Evolutionary conservation across 2,888 invertebrate genomes (phyloP), one percentile per base, ranked within the genome.

Genomic region (Lepidonotus clava): DNA sequence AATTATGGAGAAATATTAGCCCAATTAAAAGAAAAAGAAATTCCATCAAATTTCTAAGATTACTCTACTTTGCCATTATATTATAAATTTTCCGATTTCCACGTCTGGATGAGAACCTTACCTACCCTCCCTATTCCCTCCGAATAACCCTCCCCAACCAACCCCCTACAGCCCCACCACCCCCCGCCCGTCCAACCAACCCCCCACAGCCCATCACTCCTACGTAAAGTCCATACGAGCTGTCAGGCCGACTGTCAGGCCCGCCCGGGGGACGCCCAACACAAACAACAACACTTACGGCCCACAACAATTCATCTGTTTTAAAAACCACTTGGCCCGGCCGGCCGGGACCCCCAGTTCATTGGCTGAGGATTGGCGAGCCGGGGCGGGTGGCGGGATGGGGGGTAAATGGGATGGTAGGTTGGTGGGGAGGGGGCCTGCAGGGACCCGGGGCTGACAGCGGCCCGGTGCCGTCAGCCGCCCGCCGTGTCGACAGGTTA

Each of bases 251-350:
- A 6, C 80, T 80, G 80, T 46, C 80, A 24, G 41, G 32, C 24
- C 8, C 80, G 80, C 80, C 80, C 46, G 32, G 8, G 80, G 80
- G 80, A 80, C 46, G n/a, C 41, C 24, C 80, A 80, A 46, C 41
- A 51, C 80, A 80, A 80, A 80, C 80, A 80, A 80, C 80, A 80
- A 80, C 80, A 80, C 80, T 80, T 80, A 80, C 80, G 46, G 80
- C 46, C 46, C 80, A 80, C 80, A 80, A 80, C 80, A 80, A 80
- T 80, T 80, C 80, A 80, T 80, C 80, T 80, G 80, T 80, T 80
- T 80, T 51, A 80, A 80, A 80, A 80, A 80, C 41, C 80, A 80
- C 80, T 80, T 51, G 80, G 24, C 80, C 51, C 28, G 80, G 32
- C 41, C 80, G 51, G 8, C 46, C 8, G 80, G 80, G 46, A 2